Conservation (phyloP, 2,797 vertebrate genomes). For the Octomys mimax region DNA sequence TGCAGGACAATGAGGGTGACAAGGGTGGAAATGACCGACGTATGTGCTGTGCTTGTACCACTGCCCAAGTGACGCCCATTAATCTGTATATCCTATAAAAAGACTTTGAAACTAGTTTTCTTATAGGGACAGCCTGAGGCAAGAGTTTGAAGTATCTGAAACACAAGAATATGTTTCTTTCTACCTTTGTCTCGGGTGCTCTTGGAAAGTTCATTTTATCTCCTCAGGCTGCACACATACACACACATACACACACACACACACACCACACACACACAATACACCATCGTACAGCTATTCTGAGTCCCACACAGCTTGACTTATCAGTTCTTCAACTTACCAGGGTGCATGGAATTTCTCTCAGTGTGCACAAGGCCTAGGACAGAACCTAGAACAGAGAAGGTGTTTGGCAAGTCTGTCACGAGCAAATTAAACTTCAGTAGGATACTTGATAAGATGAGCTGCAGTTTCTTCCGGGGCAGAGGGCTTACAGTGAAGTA, state of each 20-base stretch:
- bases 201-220: not conserved
- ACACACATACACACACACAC: not conserved
- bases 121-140: not conserved
- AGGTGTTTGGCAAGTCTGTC: constrained; percentile 17
- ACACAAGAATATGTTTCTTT: not conserved
- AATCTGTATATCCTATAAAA: not conserved
- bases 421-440: constrained; percentile 30
- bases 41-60: not conserved
- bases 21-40: not conserved
- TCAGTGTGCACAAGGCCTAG: not conserved
- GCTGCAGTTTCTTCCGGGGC: not conserved
- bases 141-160: not conserved
- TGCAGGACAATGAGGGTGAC: not conserved
- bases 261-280: not conserved
- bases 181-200: not conserved
- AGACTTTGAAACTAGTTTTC: not conserved
- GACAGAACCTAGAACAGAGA: not conserved
- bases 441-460: constrained; percentile 16
- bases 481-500: not conserved
- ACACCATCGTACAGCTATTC: not conserved
- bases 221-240: not conserved
- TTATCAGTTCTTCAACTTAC: not conserved
- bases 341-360: not conserved
- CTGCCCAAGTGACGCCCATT: not conserved
- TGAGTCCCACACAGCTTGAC: not conserved